These are phyloP conservation scores for Tetramorium parvispinum DNA, from an alignment of 1,140 invertebrate species.

Conservation along the genomic window DNA sequence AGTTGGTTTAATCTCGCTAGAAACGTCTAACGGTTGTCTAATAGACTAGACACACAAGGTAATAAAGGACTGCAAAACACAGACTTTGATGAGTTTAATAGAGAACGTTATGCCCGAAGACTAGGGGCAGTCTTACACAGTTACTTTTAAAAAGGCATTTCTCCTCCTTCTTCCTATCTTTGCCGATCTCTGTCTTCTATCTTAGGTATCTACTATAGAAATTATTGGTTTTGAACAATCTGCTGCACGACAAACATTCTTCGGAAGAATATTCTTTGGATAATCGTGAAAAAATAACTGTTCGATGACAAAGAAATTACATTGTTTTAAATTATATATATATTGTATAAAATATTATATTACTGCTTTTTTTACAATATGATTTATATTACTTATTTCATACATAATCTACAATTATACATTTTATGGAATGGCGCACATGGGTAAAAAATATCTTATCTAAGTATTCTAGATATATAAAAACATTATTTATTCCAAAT, in stretches of 20 bases:
- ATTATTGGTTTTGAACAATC: neutral
- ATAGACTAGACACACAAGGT: constrained; percentile 39
- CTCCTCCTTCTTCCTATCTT: too few species aligned
- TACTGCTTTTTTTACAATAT: neutral
- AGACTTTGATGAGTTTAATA: constrained; percentile 61
- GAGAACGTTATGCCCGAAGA: constrained; percentile 35
- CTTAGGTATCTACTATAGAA: neutral
- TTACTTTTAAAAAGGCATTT: neutral
- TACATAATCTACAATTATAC: neutral
- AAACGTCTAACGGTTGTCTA: constrained; percentile 45
- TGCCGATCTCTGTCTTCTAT: neutral
- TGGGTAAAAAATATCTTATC: neutral
- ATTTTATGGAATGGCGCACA: neutral
- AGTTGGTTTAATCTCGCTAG: constrained; percentile 28
- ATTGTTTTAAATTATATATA: neutral
- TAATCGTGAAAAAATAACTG: neutral
- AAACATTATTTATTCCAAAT: neutral
- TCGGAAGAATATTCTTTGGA: constrained; percentile 13
- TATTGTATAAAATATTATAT: neutral
- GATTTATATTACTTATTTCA: neutral
- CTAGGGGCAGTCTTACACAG: neutral
- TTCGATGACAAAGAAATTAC: neutral
- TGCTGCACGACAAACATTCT: neutral
- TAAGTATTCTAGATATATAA: neutral
- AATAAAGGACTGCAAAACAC: constrained; percentile 47